Conservation (phyloP, 2,888 invertebrate genomes). For the Cenopis cana region DNA sequence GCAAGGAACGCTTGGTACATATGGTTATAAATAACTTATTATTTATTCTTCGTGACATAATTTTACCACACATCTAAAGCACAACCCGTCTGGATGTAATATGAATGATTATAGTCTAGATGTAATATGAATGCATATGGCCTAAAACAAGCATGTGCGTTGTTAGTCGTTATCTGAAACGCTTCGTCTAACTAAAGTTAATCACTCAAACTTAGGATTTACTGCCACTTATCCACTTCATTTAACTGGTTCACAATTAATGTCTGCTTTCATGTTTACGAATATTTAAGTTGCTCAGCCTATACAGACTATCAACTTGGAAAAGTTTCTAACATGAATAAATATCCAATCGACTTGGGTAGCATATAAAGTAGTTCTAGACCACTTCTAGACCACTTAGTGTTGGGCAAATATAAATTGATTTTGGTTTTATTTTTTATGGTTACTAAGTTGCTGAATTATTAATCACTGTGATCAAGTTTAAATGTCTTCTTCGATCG, state of each 20-base stretch:
- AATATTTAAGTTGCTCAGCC: slow-evolving; percentile 12
- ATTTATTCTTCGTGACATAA: no score
- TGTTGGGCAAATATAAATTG: slow-evolving; percentile 36
- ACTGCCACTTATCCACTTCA: slow-evolving; percentile 3
- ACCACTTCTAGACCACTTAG: slow-evolving; percentile 28
- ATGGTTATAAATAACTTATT: no score
- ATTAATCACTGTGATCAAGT: not conserved
- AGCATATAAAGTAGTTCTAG: slow-evolving; percentile 34
- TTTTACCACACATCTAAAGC: no score
- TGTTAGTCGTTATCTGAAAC: not conserved
- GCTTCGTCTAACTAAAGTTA: slow-evolving; percentile 1
- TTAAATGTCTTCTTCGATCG: not conserved
- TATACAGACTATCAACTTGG: slow-evolving; percentile 17
- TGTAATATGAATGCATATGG: no score
- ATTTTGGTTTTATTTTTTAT: slow-evolving; percentile 31
- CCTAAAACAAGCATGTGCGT: no score
- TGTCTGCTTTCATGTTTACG: slow-evolving; percentile 12
- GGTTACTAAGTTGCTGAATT: slow-evolving; percentile 10
- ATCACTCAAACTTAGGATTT: not conserved
- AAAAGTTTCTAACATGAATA: slow-evolving; percentile 31
- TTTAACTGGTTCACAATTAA: slow-evolving; percentile 12
- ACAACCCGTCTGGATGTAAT: no score
- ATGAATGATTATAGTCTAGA: no score
- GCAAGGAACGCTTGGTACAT: no score
- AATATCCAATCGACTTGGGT: slow-evolving; percentile 33